Base-by-base conservation (phyloP, 2,113 vertebrate genomes). In the Baryphthengus martii region DNA sequence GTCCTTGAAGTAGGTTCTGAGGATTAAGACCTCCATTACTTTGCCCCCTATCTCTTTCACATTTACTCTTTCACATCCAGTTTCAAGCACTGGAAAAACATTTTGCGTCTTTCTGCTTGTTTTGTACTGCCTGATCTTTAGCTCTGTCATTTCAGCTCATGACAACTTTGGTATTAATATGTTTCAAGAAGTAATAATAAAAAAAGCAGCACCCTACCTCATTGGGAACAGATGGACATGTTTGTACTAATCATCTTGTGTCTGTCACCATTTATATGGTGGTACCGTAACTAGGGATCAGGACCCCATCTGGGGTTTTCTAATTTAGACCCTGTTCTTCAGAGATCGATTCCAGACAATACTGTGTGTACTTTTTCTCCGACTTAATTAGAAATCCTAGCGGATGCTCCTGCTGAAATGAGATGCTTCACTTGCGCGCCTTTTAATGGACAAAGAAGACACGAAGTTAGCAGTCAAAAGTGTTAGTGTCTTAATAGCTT, bases 221-320 rank as follows among this genome's bases (percentile, higher is more conserved):
- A 65, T 17, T 88, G 28, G 68, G 79, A 96, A 81, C 93, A 97
- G 90, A 97, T 96, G 90, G 90, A 53, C 6, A 14, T 96, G 88
- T 96, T 96, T 93, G 95, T 84, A 55, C 52, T 95, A 74, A 93
- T 86, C 44, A 59, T 88, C 66, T 86, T 92, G 85, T 85, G 89
- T 91, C 91, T 96, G 59, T 91, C 93, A 85, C 50, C 74, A 49
- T 93, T 90, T 95, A n/a, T 59, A 44, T 9, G 11, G 80, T 37
- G 62, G 89, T 89, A 81, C 61, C 0, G 0, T 90, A 89, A 81
- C 93, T 47, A 63, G 76, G 80, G 80, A 92, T 92, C 93, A 90
- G 91, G 95, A 96, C 93, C 90, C 89, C 76, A 94, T 95, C 78
- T 96, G 90, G 85, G 92, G 17, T 79, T 85, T 94, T 86, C 85